Evolutionary conservation across 2,888 invertebrate species (phyloP), one percentile per base, ranked within the genome.

Genomic region (Crematogaster levior): DNA sequence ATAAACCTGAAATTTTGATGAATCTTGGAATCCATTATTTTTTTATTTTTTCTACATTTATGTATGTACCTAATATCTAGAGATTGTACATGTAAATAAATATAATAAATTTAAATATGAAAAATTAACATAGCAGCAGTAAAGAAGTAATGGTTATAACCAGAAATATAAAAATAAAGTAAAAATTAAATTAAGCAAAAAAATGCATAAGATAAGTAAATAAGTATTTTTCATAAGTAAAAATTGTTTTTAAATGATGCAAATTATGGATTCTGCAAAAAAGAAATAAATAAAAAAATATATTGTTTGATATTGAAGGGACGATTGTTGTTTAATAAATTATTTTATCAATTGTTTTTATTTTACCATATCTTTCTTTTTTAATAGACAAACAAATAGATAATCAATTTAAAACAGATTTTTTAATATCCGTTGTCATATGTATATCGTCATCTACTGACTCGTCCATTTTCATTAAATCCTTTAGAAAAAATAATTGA

Each of bases 391-490:
- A 15, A 43, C 58, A 30, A 60, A 30, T 15, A 73, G 24, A 60
- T 58, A 73, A n/a, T 58, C 73, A n/a, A 73, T 43, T 73, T 46
- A 21, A 40, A 21, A 5, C 30, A 3, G 58, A 43, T n/a, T 73
- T 30, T 30, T 58, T 1, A 9, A 46, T 34, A 46, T 73, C 73
- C 1, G 5, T 4, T 34, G 73, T 73, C 3, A 34, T 15, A n/a
- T n/a, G n/a, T 9, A 73, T 3, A 21, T 30, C 10, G 18, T 60
- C 24, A 0, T 46, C 24, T 48, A 56, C 3, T 24, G 34, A 2
- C 43, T 60, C 0, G 18, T 73, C 60, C 43, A 73, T 0, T 3
- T 21, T 60, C 73, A 34, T 46, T 21, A 60, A n/a, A 34, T 73
- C 73, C 1, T 60, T 60, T 73, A 24, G 5, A 73, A 15, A n/a